Evolutionary conservation across 2,888 invertebrate species (phyloP).

Genomic region (Cosmia pyralina): DNA sequence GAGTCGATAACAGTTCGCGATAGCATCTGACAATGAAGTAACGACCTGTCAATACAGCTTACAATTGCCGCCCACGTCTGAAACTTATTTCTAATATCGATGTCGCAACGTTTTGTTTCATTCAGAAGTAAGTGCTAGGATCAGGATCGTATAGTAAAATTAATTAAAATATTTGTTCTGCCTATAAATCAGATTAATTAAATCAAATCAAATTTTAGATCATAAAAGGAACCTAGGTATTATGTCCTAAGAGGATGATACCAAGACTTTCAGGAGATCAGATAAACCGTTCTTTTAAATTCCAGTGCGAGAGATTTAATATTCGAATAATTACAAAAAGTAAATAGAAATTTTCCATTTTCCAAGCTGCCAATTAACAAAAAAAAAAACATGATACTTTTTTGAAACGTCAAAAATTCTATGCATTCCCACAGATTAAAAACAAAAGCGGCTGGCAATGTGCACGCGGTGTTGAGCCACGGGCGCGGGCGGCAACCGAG

Average conservation of each 20-base stretch:
- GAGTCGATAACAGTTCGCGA: constrained; percentile 44
- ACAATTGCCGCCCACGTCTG: constrained; percentile 47
- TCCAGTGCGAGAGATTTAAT: too few species aligned
- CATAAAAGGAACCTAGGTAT: neutral
- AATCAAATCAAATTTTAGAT: neutral
- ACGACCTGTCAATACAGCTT: constrained; percentile 46
- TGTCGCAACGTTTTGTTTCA: constrained; percentile 15
- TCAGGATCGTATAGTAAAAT: neutral
- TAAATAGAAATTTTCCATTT: neutral
- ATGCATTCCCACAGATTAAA: constrained; percentile 72
- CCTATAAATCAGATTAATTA: too few species aligned
- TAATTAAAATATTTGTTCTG: too few species aligned
- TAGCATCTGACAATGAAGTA: constrained; percentile 51
- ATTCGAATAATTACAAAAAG: too few species aligned
- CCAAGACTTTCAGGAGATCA: neutral
- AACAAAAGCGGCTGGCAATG: constrained; percentile 79
- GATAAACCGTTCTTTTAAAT: neutral
- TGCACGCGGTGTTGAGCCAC: constrained; percentile 77
- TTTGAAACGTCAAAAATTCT: constrained; percentile 44
- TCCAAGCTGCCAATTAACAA: neutral
- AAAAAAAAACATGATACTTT: constrained; percentile 12
- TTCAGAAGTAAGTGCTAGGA: neutral
- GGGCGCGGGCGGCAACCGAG: constrained; percentile 75
- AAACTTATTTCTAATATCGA: constrained; percentile 38
- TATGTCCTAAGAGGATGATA: too few species aligned